phyloP scores from a whole-genome alignment of 1,140 invertebrate species.

The Lethrus apterus region DNA sequence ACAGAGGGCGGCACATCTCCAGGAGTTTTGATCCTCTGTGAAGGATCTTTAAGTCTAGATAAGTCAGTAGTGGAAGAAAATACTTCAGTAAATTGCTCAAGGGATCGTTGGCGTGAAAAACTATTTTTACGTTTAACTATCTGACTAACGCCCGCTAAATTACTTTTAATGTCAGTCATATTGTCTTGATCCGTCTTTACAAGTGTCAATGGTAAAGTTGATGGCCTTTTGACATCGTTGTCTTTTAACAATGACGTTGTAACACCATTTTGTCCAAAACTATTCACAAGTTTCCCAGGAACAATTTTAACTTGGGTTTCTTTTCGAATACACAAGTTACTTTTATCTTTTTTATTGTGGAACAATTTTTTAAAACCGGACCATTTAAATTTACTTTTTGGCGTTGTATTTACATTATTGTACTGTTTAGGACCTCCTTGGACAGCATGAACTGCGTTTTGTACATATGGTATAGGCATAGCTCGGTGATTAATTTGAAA shows the following conservation, averaged over 20 bases:
- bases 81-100: constrained; percentile 64
- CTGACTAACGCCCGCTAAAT: constrained; percentile 27
- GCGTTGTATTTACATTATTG: constrained; percentile 36
- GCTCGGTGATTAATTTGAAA: constrained; percentile 42
- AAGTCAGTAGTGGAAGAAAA: constrained; percentile 51
- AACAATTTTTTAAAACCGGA: constrained; percentile 37
- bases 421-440: constrained; percentile 46
- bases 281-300: constrained; percentile 33
- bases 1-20: constrained; percentile 71
- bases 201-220: constrained; percentile 33
- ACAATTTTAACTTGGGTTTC: constrained; percentile 48
- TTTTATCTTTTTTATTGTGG: constrained; percentile 23
- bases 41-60: constrained; percentile 62
- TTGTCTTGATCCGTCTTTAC: constrained; percentile 25
- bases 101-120: constrained; percentile 48
- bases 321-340: constrained; percentile 28
- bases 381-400: constrained; percentile 35
- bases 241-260: constrained; percentile 34
- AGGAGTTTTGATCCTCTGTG: constrained; percentile 71
- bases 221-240: constrained; percentile 32
- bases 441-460: constrained; percentile 60
- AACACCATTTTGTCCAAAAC: constrained; percentile 31
- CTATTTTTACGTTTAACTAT: constrained; percentile 35
- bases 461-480: constrained; percentile 64
- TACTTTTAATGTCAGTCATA: constrained; percentile 1